These are phyloP conservation scores for Aleiodes alternator DNA, from an alignment of 2,888 invertebrate species.

Conservation along the genomic window DNA sequence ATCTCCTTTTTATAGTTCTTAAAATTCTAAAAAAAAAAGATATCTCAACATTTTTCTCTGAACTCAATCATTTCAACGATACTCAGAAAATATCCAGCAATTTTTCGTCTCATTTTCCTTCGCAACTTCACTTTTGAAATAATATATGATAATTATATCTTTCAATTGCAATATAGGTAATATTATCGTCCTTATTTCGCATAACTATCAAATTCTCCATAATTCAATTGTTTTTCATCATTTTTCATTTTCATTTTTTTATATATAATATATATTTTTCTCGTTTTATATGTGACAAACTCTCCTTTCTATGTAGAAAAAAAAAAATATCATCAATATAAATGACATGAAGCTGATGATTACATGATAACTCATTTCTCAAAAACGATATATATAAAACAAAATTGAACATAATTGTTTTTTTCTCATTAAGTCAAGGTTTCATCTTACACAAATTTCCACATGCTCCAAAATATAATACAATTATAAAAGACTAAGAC, in stretches of 20 bases:
- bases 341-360: conserved; percentile 40
- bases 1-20: no score
- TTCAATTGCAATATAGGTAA: conserved; percentile 62
- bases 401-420: conserved; percentile 45
- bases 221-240: conserved; percentile 28
- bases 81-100: no score
- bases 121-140: conserved; percentile 55
- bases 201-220: conserved; percentile 61
- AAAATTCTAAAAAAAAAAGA: no score
- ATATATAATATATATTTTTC: conserved; percentile 40
- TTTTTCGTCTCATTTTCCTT: no score
- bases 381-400: conserved; percentile 53
- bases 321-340: conserved; percentile 44
- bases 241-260: conserved; percentile 46
- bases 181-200: conserved; percentile 59
- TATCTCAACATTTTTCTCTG: no score
- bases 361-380: conserved; percentile 40
- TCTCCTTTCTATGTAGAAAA: conserved; percentile 57
- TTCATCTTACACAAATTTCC: conserved; percentile 57
- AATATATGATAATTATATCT: conserved; percentile 58
- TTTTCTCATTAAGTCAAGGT: conserved; percentile 53
- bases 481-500: conserved; percentile 67
- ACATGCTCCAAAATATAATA: conserved; percentile 62
- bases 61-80: no score
- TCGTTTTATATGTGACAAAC: conserved; percentile 44